Base-by-base conservation (phyloP, 2,797 vertebrate species). In the Nyctibius grandis region DNA sequence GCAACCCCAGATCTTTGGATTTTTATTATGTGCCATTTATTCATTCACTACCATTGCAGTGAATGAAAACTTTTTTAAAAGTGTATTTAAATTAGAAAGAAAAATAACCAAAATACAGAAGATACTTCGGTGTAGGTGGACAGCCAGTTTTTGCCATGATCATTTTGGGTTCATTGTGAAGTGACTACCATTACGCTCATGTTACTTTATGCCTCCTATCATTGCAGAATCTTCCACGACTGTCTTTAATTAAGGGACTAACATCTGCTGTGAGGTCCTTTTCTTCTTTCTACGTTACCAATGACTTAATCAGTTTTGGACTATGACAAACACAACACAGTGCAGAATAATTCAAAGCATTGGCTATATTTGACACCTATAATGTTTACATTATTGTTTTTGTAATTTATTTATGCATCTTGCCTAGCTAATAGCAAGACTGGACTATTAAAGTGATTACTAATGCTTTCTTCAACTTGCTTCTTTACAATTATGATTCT, bases 391-490 rank as follows among this genome's bases (percentile, higher is more conserved):
- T 84, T 88, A 67, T 26, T 88, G 2, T 38, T 59, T 94, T 81
- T 69, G 15, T 81, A 85, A 60, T 88, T 93, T 91, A 69, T 87
- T 92, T 85, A 33, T 70, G 17, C 61, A 54, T 87, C 29, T 83
- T 1, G 5, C 61, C 48, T 82, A 80, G 29, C 28, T 91, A 93
- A 93, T 91, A 75, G 42, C 51, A 53, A 74, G 73, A 82, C 12
- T 61, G 31, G 34, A 70, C 47, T 94, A 82, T 89, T 93, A 85
- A 81, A 86, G 77, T 84, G 36, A 95, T 94, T 85, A 74, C 44
- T 85, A 65, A 59, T 59, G 20, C 53, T 94, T 93, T 48, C 67
- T 92, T 90, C 31, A 85, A 7, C 34, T 88, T 72, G 16, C 51
- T 72, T 75, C 63, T 91, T 90, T 93, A 82, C 51, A 82, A 80